Percentiles rank a stretch among this genome's conserved stretches.
phyloP scores from a whole-genome alignment of 1,140 invertebrate species.

The Geopemphigus sp. region DNA sequence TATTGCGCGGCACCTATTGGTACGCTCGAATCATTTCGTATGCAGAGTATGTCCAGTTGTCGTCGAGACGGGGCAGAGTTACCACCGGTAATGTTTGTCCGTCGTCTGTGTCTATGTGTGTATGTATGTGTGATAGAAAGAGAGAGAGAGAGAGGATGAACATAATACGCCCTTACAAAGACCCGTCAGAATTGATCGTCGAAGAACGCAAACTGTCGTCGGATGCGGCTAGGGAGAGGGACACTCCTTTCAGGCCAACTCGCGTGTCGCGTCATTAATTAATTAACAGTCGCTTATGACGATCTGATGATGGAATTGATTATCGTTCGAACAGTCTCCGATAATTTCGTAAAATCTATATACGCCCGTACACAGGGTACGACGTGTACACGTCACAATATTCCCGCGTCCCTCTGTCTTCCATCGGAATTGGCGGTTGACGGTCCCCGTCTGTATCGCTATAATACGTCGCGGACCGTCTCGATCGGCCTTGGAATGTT shows the following conservation, averaged over 20 bases:
- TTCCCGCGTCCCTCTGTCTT: too few species aligned
- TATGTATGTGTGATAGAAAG: constrained; percentile 1
- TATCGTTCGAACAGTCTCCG: too few species aligned
- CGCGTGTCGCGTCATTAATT: background rate
- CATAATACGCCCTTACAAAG: too few species aligned
- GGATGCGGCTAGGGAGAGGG: too few species aligned
- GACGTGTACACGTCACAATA: too few species aligned
- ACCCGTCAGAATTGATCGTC: constrained; percentile 27
- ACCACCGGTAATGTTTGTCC: background rate
- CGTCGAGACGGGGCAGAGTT: background rate
- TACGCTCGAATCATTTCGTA: constrained; percentile 37
- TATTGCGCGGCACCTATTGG: constrained; percentile 35
- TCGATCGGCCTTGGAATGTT: constrained; percentile 1
- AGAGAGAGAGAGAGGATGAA: too few species aligned
- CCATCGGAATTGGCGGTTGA: too few species aligned
- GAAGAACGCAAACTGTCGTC: background rate
- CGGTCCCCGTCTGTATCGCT: too few species aligned
- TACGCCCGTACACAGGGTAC: too few species aligned
- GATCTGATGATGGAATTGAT: too few species aligned
- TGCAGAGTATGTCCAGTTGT: constrained; percentile 32
- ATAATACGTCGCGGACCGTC: too few species aligned
- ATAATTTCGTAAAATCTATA: too few species aligned
- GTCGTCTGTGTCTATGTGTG: background rate
- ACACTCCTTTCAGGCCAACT: background rate
- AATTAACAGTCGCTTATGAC: background rate